Evolutionary conservation across 2,113 vertebrate genomes (phyloP).

Genomic region (Thinocorus orbignyianus): DNA sequence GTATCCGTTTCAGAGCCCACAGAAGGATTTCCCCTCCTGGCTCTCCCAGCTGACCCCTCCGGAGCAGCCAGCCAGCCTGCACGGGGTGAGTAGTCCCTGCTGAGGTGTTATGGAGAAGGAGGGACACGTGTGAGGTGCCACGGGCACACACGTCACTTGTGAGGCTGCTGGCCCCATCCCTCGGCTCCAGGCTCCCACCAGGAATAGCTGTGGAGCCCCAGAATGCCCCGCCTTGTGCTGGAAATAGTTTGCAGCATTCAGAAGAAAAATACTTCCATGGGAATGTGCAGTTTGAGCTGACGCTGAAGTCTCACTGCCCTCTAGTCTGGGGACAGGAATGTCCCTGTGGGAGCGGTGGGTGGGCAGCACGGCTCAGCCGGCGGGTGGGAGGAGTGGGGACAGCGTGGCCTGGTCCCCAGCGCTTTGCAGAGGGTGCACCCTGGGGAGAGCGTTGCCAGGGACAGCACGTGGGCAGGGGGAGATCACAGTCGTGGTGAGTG

Average conservation of each 20-base stretch:
- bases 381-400: fast-evolving
- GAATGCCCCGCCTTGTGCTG: not conserved
- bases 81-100: slow-evolving; percentile 73
- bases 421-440: not conserved
- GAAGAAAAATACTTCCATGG: not conserved
- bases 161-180: not conserved
- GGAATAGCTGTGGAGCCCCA: not conserved
- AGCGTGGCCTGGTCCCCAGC: not conserved
- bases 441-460: fast-evolving
- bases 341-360: not conserved
- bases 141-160: fast-evolving
- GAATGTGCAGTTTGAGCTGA: not conserved
- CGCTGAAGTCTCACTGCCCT: fast-evolving
- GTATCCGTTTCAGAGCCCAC: slow-evolving; percentile 79
- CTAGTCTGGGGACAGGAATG: not conserved
- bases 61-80: slow-evolving; percentile 77
- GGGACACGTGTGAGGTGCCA: not conserved
- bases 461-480: fast-evolving
- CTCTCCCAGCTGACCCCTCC: slow-evolving; percentile 83
- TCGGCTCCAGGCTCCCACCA: not conserved
- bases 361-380: fast-evolving
- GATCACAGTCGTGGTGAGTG: fast-evolving
- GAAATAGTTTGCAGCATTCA: not conserved
- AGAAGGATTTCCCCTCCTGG: slow-evolving; percentile 86
- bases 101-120: not conserved